Base-by-base conservation (phyloP, 2,888 invertebrate species). In the Ferrisia virgata region DNA sequence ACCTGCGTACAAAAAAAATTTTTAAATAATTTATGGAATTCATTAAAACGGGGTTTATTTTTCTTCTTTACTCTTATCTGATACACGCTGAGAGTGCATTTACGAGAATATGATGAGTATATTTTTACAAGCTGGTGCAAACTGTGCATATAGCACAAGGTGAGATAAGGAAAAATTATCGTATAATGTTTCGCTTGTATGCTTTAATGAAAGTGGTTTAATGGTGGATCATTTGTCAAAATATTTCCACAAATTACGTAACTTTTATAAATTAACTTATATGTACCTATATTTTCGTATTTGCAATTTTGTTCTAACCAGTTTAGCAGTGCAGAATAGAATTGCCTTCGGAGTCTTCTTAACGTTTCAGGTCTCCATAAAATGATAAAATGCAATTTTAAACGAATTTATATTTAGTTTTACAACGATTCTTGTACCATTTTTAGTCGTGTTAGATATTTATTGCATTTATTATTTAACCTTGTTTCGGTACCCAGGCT, bases 1-100 rank as follows among this genome's bases (percentile, higher is more conserved):
- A n/a, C n/a, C n/a, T n/a, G n/a, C n/a, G 33, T 36, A 33, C 72
- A 36, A 76, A 76, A 76, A 64, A 72, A 31, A 13, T 64, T 69
- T 76, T 76, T 18, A 18, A 76, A 76, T 76, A 76, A 76, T 76
- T 76, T 76, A 76, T 76, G 72, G 72, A 76, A 76, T 33, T 76
- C 72, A 36, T 76, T 76, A 76, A 76, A 76, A 76, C 72, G 72
- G n/a, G n/a, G 33, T 64, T 64, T 31, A 64, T 76, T 36, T 36
- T 76, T 76, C 15, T 36, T 2, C 28, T 36, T 28, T 28, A 22
- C 18, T 76, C 22, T 76, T 36, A 76, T 76, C 72, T 76, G 72
- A 76, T 76, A 36, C 72, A 33, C 13, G 36, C 72, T 18, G 36
- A 18, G 72, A 76, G 72, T 31, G 64, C 64, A 64, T 64, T 64